phyloP scores from a whole-genome alignment of 2,113 vertebrate genomes.

The Myiopsitta monachus region DNA sequence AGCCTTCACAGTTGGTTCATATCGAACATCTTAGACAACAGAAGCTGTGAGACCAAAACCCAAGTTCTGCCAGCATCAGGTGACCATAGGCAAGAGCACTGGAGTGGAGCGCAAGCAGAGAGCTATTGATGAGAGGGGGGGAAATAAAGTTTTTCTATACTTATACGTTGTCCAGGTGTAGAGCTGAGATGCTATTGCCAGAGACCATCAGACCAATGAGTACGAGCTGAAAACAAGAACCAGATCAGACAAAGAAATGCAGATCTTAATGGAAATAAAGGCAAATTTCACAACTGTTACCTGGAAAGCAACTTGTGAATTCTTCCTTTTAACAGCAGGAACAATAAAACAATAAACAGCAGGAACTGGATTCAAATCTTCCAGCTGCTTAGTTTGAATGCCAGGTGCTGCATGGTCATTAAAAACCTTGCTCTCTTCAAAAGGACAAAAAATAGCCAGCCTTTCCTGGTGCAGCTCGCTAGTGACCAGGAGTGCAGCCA shows the following conservation, averaged over 20 bases:
- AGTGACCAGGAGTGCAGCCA: not conserved
- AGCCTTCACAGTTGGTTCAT: not conserved
- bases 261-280: not conserved
- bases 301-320: not conserved
- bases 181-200: conserved; percentile 79
- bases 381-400: not conserved
- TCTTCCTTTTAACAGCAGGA: not conserved
- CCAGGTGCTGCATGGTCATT: not conserved
- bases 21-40: not conserved
- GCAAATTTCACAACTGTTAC: not conserved
- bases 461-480: not conserved
- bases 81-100: conserved; percentile 12
- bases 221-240: conserved; percentile 77
- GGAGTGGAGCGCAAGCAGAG: conserved; percentile 14
- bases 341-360: not conserved
- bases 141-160: conserved; percentile 70
- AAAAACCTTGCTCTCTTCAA: not conserved
- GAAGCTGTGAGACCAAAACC: not conserved
- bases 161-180: conserved; percentile 81
- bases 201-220: conserved; percentile 73
- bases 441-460: not conserved
- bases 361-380: not conserved
- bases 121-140: conserved; percentile 27
- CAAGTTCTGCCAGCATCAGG: not conserved
- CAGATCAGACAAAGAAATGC: conserved; percentile 12